Evolutionary conservation across 2,888 invertebrate species (phyloP).

Genomic region (Vanessa cardui): DNA sequence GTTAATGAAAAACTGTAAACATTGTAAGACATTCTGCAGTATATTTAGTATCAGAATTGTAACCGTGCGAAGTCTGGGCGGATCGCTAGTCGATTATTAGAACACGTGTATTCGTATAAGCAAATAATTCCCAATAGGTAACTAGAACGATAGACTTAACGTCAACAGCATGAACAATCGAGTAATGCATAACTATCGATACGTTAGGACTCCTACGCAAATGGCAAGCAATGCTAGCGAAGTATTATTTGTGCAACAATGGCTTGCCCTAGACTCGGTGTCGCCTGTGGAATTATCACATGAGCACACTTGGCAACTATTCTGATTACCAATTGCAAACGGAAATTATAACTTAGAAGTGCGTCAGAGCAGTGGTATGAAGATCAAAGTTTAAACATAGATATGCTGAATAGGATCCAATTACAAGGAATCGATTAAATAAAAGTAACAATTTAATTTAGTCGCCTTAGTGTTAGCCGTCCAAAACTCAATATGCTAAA

Average conservation of each 20-base stretch:
- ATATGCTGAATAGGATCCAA: not conserved
- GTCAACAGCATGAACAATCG: slow-evolving; percentile 18
- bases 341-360: slow-evolving; percentile 33
- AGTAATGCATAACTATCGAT: slow-evolving; percentile 20
- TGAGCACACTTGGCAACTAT: slow-evolving; percentile 61
- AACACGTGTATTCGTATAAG: too few species aligned
- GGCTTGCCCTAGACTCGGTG: slow-evolving; percentile 68
- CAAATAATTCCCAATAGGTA: not conserved
- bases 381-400: not conserved
- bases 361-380: slow-evolving; percentile 24
- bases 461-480: slow-evolving; percentile 12
- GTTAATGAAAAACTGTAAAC: too few species aligned
- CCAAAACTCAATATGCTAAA: slow-evolving; percentile 15
- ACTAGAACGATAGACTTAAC: slow-evolving; percentile 15
- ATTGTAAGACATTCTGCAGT: too few species aligned
- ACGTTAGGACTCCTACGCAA: slow-evolving; percentile 46
- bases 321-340: slow-evolving; percentile 42
- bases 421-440: not conserved
- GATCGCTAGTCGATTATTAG: too few species aligned
- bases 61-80: too few species aligned
- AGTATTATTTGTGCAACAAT: slow-evolving; percentile 70
- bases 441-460: slow-evolving; percentile 8
- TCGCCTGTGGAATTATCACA: slow-evolving; percentile 69
- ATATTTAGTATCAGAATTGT: too few species aligned
- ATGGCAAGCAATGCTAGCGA: slow-evolving; percentile 44